Evolutionary conservation across 2,797 vertebrate species (phyloP).

Genomic region (Lacerta viridis): DNA sequence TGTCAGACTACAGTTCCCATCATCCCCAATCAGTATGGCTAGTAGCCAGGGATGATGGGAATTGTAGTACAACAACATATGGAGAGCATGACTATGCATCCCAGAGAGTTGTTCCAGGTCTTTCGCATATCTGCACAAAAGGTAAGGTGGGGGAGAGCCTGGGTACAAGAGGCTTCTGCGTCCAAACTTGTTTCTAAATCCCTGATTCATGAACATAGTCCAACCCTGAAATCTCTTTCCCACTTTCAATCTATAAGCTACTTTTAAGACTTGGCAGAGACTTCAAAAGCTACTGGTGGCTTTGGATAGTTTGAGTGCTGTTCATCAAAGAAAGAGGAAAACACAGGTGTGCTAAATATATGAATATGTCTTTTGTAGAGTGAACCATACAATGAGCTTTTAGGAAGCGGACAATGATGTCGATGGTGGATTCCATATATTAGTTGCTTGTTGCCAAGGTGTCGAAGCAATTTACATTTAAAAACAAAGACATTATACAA

Average conservation of each 20-base stretch:
- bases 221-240: background rate
- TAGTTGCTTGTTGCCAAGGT: too few relatives aligned
- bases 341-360: background rate
- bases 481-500: too few relatives aligned
- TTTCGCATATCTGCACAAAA: background rate
- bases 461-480: too few relatives aligned
- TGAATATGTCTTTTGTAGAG: background rate
- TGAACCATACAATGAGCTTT: too few relatives aligned
- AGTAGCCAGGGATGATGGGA: too few relatives aligned
- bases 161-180: background rate
- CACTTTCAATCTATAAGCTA: background rate
- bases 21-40: too few relatives aligned
- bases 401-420: too few relatives aligned
- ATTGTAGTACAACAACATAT: too few relatives aligned
- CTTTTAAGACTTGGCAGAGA: background rate
- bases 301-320: too few relatives aligned
- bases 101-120: background rate
- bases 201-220: background rate
- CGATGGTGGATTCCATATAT: too few relatives aligned
- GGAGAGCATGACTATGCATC: background rate
- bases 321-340: background rate
- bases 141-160: background rate
- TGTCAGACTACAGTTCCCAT: too few relatives aligned
- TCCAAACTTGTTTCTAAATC: background rate
- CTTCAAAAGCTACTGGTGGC: background rate